Base-by-base conservation (phyloP, 2,888 invertebrate genomes). In the Monopis laevigella region DNA sequence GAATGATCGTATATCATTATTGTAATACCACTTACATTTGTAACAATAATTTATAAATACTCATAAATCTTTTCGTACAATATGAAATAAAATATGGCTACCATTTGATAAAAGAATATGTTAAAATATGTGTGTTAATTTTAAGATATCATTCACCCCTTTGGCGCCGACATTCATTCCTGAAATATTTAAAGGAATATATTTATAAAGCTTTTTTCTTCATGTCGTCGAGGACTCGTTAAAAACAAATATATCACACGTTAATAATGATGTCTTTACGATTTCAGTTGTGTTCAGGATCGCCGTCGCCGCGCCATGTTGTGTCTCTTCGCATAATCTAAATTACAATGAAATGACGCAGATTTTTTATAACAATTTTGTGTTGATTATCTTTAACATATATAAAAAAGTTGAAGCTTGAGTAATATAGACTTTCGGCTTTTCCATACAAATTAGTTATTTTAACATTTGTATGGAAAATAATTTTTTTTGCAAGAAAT, bases 241-340 rank as follows among this genome's bases (percentile, higher is more conserved):
- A 35, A 35, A 35, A 35, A 35, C 35, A 35, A 19, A 35, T 35
- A 35, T 35, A 35, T 35, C 18, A 35, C n/a, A n/a, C 35, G 19
- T 11, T 35, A 35, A 35, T 35, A 12, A 3, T 13, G n/a, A n/a
- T n/a, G n/a, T n/a, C n/a, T n/a, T n/a, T n/a, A n/a, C n/a, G n/a
- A n/a, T n/a, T n/a, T n/a, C n/a, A n/a, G n/a, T n/a, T n/a, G n/a
- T n/a, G n/a, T n/a, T n/a, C n/a, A n/a, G n/a, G n/a, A n/a, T n/a
- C n/a, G n/a, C n/a, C n/a, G n/a, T n/a, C n/a, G n/a, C n/a, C n/a
- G n/a, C n/a, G n/a, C n/a, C n/a, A n/a, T n/a, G n/a, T n/a, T n/a
- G n/a, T n/a, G n/a, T n/a, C n/a, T n/a, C n/a, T n/a, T n/a, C n/a
- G n/a, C n/a, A n/a, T n/a, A n/a, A n/a, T n/a, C n/a, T n/a, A n/a